Evolutionary conservation across 1,140 invertebrate genomes (phyloP).

Genomic region (Hydropsyche tenuis): DNA sequence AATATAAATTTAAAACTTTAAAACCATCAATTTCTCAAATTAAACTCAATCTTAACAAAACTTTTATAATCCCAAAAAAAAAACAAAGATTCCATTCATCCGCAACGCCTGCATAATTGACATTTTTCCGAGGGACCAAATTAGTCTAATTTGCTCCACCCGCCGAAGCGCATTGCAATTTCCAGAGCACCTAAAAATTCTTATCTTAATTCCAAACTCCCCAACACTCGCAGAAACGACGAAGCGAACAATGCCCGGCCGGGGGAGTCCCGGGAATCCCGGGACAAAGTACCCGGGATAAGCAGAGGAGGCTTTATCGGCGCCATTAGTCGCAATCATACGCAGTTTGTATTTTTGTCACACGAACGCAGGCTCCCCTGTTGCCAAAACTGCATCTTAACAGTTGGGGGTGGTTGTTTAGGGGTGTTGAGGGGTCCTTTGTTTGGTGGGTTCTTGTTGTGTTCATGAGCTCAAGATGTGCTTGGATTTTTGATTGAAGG

Average conservation of each 20-base stretch:
- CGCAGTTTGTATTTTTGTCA: constrained; percentile 50
- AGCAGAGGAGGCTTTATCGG: constrained; percentile 43
- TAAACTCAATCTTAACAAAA: background rate
- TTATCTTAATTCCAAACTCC: constrained; percentile 33
- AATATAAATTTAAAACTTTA: too few species aligned
- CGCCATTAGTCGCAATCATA: constrained; percentile 48
- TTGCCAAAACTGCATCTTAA: background rate
- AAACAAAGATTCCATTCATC: background rate
- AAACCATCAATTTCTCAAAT: too few species aligned
- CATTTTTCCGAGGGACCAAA: constrained; percentile 19
- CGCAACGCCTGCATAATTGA: constrained; percentile 30
- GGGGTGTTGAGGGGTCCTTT: background rate
- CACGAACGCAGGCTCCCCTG: constrained; percentile 16
- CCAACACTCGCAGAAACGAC: background rate
- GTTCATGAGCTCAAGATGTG: too few species aligned
- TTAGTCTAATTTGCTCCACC: constrained; percentile 39
- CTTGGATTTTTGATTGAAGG: too few species aligned
- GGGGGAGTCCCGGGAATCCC: background rate
- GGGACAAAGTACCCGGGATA: constrained; percentile 1
- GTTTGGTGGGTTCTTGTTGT: background rate
- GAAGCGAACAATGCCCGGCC: background rate
- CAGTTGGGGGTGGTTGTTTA: background rate
- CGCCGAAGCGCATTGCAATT: constrained; percentile 25
- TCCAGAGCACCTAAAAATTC: constrained; percentile 26
- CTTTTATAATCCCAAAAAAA: background rate